Percentiles rank a stretch among this genome's conserved stretches.
These are phyloP conservation scores for Ridgeia piscesae DNA, from an alignment of 1,140 invertebrate species.

Conservation along the genomic window DNA sequence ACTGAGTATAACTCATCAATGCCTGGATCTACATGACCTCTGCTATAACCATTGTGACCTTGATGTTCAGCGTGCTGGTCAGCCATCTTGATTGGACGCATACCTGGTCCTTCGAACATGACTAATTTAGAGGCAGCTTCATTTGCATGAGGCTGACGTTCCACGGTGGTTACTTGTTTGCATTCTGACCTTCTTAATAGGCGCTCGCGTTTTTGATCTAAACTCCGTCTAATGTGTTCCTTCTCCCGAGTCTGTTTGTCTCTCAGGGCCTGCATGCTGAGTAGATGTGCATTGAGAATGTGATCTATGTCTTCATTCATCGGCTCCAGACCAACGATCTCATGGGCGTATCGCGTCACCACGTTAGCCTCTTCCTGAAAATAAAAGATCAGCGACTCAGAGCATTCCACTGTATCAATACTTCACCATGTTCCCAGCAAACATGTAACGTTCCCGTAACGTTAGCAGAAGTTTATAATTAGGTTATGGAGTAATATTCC, in stretches of 20 bases:
- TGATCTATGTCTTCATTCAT: not conserved
- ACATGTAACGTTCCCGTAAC: too few relatives aligned
- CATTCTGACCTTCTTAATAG: not conserved
- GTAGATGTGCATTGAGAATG: not conserved
- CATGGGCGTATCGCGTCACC: not conserved
- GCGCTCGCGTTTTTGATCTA: not conserved
- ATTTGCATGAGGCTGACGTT: not conserved
- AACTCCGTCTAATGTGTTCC: not conserved
- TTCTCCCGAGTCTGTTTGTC: not conserved
- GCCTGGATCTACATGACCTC: not conserved
- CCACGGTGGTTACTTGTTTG: not conserved
- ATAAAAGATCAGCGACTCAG: not conserved
- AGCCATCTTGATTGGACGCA: not conserved
- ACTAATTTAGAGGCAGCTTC: not conserved
- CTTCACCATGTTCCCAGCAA: too few relatives aligned
- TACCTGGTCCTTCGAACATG: not conserved
- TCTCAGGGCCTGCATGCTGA: not conserved
- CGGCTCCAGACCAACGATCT: not conserved
- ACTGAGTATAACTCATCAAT: not conserved
- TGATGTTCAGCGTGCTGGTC: not conserved
- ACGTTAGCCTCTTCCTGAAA: not conserved
- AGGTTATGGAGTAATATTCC: too few relatives aligned
- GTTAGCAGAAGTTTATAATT: too few relatives aligned
- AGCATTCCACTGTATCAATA: not conserved
- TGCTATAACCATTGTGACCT: not conserved